Conservation (phyloP, 1,140 invertebrate species). For the Aphis craccivora region DNA sequence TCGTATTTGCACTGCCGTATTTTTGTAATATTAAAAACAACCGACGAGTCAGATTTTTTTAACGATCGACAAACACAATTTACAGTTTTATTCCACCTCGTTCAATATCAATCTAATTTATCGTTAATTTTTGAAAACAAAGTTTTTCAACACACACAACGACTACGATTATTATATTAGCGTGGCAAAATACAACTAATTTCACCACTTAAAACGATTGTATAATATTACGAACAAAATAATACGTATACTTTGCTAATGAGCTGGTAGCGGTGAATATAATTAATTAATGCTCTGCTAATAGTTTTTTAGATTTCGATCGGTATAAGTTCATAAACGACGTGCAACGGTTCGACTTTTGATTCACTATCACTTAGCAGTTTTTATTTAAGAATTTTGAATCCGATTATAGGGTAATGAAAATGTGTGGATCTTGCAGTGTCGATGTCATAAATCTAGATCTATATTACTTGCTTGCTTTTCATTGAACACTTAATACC, state of each 20-base stretch:
- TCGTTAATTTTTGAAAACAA: background rate
- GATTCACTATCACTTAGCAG: too few species aligned
- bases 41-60: background rate
- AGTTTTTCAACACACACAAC: background rate
- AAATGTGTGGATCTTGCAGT: too few species aligned
- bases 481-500: too few species aligned
- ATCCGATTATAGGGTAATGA: too few species aligned
- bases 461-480: too few species aligned
- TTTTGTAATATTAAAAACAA: background rate
- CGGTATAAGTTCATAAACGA: background rate
- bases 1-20: background rate
- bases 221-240: background rate
- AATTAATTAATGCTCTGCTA: background rate
- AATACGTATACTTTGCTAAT: background rate
- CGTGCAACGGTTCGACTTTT: too few species aligned
- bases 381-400: too few species aligned
- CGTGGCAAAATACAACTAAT: too few species aligned
- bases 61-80: conserved; percentile 13
- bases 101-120: background rate
- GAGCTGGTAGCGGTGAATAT: background rate
- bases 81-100: background rate
- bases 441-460: too few species aligned
- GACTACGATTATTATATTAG: background rate
- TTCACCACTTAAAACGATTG: background rate
- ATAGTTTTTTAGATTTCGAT: background rate